Conservation (phyloP, 1,140 invertebrate species). For the Nephotettix cincticeps region DNA sequence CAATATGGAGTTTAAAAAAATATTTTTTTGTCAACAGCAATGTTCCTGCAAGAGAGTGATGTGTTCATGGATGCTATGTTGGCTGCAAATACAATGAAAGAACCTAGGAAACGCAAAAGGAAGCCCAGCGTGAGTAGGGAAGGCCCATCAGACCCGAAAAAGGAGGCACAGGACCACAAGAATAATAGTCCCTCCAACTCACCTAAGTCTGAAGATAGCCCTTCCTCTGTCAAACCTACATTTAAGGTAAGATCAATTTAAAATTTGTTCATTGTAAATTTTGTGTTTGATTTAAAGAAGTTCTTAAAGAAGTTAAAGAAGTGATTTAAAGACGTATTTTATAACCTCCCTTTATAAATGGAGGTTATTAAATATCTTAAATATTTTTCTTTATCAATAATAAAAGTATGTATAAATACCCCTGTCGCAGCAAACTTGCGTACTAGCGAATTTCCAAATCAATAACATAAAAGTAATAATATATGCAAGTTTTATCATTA, state of each 20-base stretch:
- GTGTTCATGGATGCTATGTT: slow-evolving; percentile 89
- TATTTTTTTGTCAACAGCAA: slow-evolving; percentile 59
- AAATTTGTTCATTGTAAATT: slow-evolving; percentile 26
- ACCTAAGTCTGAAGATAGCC: slow-evolving; percentile 47
- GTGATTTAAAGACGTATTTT: no score
- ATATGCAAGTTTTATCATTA: no score
- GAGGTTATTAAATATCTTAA: no score
- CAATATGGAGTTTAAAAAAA: no score
- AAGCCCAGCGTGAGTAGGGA: slow-evolving; percentile 64
- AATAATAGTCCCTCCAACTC: slow-evolving; percentile 48
- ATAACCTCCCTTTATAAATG: no score
- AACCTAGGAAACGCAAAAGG: slow-evolving; percentile 74
- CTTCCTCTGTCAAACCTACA: slow-evolving; percentile 51
- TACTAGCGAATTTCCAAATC: no score
- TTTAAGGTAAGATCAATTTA: slow-evolving; percentile 55
- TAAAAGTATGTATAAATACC: no score
- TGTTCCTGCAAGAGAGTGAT: slow-evolving; percentile 82
- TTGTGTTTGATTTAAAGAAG: no score
- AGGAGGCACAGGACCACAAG: slow-evolving; percentile 34
- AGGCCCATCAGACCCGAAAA: slow-evolving; percentile 37
- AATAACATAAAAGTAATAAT: no score
- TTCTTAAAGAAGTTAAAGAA: no score
- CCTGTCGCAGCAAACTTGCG: no score
- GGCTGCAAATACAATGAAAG: slow-evolving; percentile 68
- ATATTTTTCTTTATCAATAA: no score